Evolutionary conservation across 2,113 vertebrate genomes (phyloP).

Genomic region (Carettochelys insculpta): DNA sequence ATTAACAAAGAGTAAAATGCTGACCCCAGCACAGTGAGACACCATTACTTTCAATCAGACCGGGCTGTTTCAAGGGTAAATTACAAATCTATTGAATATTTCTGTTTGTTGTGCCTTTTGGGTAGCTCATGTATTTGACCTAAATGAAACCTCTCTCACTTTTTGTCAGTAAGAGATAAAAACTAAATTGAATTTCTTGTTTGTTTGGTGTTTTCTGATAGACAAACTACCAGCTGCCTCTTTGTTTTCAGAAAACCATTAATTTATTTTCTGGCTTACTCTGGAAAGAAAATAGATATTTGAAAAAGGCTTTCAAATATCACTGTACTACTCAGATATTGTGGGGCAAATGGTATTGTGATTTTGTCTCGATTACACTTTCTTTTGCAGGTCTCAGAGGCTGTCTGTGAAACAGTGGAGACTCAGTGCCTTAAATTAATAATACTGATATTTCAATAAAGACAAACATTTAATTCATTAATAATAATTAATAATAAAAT

Average conservation of each 20-base stretch:
- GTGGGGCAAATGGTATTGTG: not conserved
- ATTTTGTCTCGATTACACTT: not conserved
- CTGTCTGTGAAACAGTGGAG: not conserved
- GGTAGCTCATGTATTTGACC: constrained; percentile 37
- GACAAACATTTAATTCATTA: not conserved
- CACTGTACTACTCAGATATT: not conserved
- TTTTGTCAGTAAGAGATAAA: constrained; percentile 72
- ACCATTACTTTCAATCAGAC: constrained; percentile 55
- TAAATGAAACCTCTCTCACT: constrained; percentile 23
- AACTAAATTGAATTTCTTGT: constrained; percentile 59
- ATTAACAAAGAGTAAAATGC: constrained; percentile 48
- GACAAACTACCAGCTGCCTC: constrained; percentile 12
- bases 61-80: constrained; percentile 62
- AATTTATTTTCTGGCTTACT: not conserved
- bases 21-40: constrained; percentile 40
- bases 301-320: not conserved
- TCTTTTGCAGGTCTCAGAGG: not conserved
- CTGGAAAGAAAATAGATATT: constrained; percentile 21
- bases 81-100: constrained; percentile 61
- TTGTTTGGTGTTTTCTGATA: constrained; percentile 35
- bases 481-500: too few relatives aligned
- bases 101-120: constrained; percentile 48
- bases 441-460: not conserved
- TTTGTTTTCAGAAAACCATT: constrained; percentile 34
- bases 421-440: not conserved